phyloP scores from a whole-genome alignment of 23 tunicate species.

The Halocynthia roretzi region DNA sequence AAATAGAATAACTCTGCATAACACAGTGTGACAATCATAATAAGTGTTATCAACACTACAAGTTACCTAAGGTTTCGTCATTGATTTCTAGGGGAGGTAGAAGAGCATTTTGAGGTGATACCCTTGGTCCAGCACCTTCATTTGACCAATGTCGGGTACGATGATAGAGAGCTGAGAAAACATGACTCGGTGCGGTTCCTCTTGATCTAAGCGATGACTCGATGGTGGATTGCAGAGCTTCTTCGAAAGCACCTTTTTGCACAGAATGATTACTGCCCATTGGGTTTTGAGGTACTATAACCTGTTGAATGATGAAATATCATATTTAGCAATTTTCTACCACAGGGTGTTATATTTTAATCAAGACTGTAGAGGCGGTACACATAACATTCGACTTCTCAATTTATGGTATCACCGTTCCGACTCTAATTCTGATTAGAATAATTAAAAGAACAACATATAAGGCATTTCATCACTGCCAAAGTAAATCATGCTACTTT shows the following conservation, averaged over 20 bases:
- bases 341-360: too few species aligned
- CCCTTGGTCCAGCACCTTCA: not conserved
- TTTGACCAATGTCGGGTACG: not conserved
- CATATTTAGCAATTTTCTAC: too few species aligned
- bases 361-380: not conserved
- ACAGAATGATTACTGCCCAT: conserved; percentile 73
- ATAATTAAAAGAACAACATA: not conserved
- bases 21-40: not conserved
- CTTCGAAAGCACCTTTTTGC: conserved; percentile 78
- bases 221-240: conserved; percentile 77
- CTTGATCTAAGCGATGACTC: conserved; percentile 65
- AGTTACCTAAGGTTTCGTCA: conserved; percentile 1
- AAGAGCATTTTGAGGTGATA: not conserved
- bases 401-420: too few species aligned
- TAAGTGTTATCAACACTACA: not conserved
- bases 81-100: not conserved
- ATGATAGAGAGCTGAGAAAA: conserved; percentile 61
- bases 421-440: not conserved
- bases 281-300: conserved; percentile 51
- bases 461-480: not conserved
- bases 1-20: not conserved
- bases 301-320: conserved; percentile 27
- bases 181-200: conserved; percentile 59
- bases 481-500: too few species aligned
- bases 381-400: not conserved